Conservation (phyloP, 2,888 invertebrate species). For the Plusia festucae region DNA sequence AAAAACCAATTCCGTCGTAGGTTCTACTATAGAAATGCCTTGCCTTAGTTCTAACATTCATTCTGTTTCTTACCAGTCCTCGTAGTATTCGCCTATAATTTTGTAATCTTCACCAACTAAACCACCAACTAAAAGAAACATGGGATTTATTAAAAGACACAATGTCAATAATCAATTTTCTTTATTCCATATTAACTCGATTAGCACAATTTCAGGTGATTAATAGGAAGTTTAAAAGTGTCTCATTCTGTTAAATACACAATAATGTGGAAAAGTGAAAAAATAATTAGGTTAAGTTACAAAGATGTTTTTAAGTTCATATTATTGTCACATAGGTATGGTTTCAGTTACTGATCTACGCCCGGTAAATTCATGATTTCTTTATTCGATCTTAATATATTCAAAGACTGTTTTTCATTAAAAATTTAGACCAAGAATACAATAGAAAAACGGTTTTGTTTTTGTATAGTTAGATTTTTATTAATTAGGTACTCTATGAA, state of each 20-base stretch:
- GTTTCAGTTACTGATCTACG: constrained; percentile 31
- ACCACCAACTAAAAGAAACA: too few relatives aligned
- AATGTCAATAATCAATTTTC: constrained; percentile 34
- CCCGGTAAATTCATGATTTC: constrained; percentile 44
- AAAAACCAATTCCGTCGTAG: too few relatives aligned
- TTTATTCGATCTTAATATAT: constrained; percentile 20
- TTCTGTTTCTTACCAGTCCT: background rate
- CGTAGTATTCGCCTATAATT: background rate
- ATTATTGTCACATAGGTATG: constrained; percentile 79
- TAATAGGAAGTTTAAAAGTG: constrained; percentile 56
- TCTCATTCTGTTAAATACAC: constrained; percentile 52
- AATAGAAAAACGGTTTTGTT: constrained; percentile 9
- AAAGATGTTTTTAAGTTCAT: constrained; percentile 66
- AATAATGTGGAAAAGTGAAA: constrained; percentile 83
- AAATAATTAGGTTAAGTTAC: constrained; percentile 73
- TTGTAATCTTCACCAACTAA: too few relatives aligned
- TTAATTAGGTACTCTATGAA: constrained; percentile 9
- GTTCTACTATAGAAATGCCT: too few relatives aligned
- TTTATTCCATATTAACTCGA: constrained; percentile 61
- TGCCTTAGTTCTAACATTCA: too few relatives aligned
- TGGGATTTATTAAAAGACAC: constrained; percentile 10
- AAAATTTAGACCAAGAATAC: constrained; percentile 4
- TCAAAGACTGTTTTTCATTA: background rate
- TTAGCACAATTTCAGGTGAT: constrained; percentile 66
- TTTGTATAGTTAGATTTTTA: background rate